Evolutionary conservation across 2,797 vertebrate genomes (phyloP), one percentile per base, ranked within the genome.

Genomic region (Gadopsis marmoratus): DNA sequence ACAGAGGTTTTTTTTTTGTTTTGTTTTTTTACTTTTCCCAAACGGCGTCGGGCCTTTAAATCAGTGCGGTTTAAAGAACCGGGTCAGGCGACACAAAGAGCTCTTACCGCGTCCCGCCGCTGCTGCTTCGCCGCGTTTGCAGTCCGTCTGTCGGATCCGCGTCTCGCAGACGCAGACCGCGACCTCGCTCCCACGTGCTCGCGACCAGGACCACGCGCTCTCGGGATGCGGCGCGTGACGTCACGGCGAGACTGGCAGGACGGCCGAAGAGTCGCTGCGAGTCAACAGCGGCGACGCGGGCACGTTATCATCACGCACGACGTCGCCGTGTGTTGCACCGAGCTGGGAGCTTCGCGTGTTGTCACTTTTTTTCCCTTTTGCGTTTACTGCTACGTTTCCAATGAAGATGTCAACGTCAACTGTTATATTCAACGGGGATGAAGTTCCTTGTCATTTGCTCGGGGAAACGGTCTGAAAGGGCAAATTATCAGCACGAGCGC

Each of bases 101-200:
- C 50, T 82, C 91, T 90, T 93, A 92, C 91, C 89, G 64, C 62
- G 47, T 31, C 19, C 45, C 0, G 13, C 21, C 10, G 19, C 7
- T 7, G 79, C 62, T 7, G 35, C 23, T 61, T 68, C 58, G 1
- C 37, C 39, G 29, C 59, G 47, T 69, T 87, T 75, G 78, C 90
- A 94, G 90, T 91, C 93, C 92, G 31, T 33, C 45, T 76, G 79
- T 81, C 84, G 76, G 77, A 82, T 84, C 84, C 87, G 85, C 76
- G 77, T 86, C 91, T 91, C 86, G 33, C 79, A 68, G 71, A 89
- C 85, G 78, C 90, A 91, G 64, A 91, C 88, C 93, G 93, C 91
- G 82, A 93, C 93, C 91, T 91, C 81, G 85, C 89, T 94, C 94
- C 93, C 95, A 96, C 94, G 95, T 95, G 95, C 95, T 94, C 92